phyloP scores from a whole-genome alignment of 1,140 invertebrate genomes.

The Epicauta chinensis region DNA sequence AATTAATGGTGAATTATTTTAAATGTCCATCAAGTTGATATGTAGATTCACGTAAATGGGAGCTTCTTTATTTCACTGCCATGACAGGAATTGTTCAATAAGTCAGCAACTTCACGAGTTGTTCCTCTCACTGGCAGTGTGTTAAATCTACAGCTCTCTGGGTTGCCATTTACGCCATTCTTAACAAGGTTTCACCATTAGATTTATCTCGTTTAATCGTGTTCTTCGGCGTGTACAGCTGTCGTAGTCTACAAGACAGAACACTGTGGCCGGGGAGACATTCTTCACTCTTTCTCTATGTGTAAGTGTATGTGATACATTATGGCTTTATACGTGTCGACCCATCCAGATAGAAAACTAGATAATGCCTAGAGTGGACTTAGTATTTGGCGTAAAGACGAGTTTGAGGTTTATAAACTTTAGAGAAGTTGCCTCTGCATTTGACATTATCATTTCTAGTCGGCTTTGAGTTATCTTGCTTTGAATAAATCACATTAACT shows the following conservation, averaged over 20 bases:
- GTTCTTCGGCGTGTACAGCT: constrained; percentile 36
- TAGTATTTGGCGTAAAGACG: constrained; percentile 18
- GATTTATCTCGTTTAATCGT: constrained; percentile 40
- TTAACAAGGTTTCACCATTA: constrained; percentile 41
- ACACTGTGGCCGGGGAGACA: constrained; percentile 28
- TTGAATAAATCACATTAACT: constrained; percentile 38
- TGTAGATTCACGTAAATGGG: neutral
- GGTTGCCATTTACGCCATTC: constrained; percentile 36
- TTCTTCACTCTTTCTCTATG: constrained; percentile 35
- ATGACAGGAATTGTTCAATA: constrained; percentile 29
- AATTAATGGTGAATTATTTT: too few relatives aligned
- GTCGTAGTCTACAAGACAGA: constrained; percentile 36
- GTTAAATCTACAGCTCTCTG: constrained; percentile 33
- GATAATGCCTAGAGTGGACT: constrained; percentile 32
- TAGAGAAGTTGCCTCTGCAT: constrained; percentile 32
- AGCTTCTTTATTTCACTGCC: constrained; percentile 14
- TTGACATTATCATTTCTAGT: constrained; percentile 33
- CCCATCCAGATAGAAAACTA: constrained; percentile 29
- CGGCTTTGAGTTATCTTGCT: constrained; percentile 31
- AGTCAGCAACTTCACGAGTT: constrained; percentile 24
- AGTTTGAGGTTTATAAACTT: constrained; percentile 34
- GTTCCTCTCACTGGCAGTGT: constrained; percentile 11
- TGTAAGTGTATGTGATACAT: constrained; percentile 27
- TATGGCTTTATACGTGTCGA: constrained; percentile 32
- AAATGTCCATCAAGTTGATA: too few relatives aligned